Conservation (phyloP, 2,113 vertebrate species). For the Oncorhynchus keta region DNA sequence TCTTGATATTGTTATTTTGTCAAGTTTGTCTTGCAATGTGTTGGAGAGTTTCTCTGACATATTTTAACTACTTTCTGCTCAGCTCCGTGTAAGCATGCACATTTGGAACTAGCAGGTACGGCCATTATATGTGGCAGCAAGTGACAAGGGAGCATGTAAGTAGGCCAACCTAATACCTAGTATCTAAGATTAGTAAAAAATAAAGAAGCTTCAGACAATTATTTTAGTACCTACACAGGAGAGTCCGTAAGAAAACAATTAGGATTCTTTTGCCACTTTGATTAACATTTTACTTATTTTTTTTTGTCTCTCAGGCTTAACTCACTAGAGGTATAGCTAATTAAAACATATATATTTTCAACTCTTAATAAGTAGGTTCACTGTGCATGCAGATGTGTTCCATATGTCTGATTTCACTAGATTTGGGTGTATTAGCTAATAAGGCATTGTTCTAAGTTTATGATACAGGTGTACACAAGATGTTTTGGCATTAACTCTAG, state of each 20-base stretch:
- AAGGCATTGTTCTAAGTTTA: no score
- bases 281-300: slow-evolving; percentile 90
- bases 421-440: no score
- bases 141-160: slow-evolving; percentile 20
- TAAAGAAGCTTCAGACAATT: slow-evolving; percentile 43
- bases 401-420: no score
- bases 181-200: slow-evolving; percentile 22
- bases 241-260: slow-evolving; percentile 85
- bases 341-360: slow-evolving; percentile 86
- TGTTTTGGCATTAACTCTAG: background rate
- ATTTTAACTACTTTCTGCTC: background rate
- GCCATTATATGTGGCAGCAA: no score
- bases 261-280: slow-evolving; percentile 87
- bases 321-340: slow-evolving; percentile 86
- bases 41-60: background rate
- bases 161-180: slow-evolving; percentile 44
- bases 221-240: slow-evolving; percentile 71
- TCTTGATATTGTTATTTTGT: background rate
- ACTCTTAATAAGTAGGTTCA: slow-evolving; percentile 78
- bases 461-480: no score
- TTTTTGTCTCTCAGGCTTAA: slow-evolving; percentile 81
- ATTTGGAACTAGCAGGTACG: no score
- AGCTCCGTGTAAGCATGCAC: background rate
- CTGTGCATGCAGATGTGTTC: slow-evolving; percentile 71
- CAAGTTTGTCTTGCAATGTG: background rate